Evolutionary conservation across 2,797 vertebrate species (phyloP).

Genomic region (Cygnus olor): DNA sequence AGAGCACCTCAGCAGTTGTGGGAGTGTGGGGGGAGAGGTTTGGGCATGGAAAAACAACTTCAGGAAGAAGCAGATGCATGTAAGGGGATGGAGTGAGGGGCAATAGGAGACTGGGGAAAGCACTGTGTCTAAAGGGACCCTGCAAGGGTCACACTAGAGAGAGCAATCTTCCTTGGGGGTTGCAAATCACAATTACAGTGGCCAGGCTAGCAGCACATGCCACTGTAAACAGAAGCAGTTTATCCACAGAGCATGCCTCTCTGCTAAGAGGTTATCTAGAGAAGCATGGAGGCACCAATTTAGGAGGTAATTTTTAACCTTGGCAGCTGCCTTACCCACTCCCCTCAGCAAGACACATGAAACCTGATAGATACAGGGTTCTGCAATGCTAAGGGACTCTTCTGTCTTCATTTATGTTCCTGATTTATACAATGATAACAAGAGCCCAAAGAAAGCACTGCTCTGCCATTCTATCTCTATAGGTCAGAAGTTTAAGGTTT

Average conservation of each 20-base stretch:
- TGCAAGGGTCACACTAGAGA: not conserved
- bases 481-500: conserved; percentile 5
- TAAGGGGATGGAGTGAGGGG: not conserved
- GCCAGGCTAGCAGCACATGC: not conserved
- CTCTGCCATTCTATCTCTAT: not conserved
- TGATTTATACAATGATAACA: not conserved
- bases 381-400: not conserved
- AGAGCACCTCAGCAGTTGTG: not conserved
- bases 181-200: not conserved
- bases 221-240: not conserved
- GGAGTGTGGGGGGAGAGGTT: not conserved
- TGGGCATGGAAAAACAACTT: not conserved
- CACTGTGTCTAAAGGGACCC: not conserved
- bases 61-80: not conserved
- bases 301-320: conserved; percentile 10
- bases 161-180: not conserved
- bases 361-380: not conserved
- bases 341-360: not conserved
- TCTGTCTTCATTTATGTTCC: not conserved
- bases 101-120: not conserved
- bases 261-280: not conserved
- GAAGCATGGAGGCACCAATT: not conserved
- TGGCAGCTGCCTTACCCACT: not conserved
- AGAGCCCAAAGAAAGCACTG: not conserved
- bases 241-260: not conserved